Evolutionary conservation across 2,797 vertebrate genomes (phyloP).

Genomic region (Morelia viridis): DNA sequence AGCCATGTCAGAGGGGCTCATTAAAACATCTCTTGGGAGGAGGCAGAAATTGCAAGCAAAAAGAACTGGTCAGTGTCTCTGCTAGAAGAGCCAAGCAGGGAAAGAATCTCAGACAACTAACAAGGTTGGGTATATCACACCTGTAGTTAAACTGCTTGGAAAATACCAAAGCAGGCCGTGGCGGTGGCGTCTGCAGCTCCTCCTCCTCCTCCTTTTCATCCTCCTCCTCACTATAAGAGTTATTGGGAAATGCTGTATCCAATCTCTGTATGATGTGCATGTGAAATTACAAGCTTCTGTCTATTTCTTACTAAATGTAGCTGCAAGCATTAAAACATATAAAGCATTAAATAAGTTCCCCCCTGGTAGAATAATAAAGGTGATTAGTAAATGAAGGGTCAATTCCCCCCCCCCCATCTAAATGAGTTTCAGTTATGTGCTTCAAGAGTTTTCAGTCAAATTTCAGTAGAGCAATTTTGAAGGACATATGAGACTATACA

Average conservation of each 20-base stretch:
- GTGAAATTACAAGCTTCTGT: conserved; percentile 87
- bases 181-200: not conserved
- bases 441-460: not conserved
- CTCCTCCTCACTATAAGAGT: conserved; percentile 79
- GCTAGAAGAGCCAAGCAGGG: conserved; percentile 72
- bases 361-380: conserved; percentile 70
- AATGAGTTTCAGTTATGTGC: not conserved
- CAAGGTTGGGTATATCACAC: conserved; percentile 82
- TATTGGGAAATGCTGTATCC: conserved; percentile 76
- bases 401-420: conserved; percentile 29
- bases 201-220: conserved; percentile 4
- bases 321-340: conserved; percentile 84
- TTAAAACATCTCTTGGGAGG: conserved; percentile 90
- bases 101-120: conserved; percentile 76
- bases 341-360: conserved; percentile 82
- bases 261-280: conserved; percentile 90
- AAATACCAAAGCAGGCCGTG: conserved; percentile 60
- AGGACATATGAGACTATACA: not conserved
- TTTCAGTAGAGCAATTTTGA: not conserved
- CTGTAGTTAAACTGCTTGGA: conserved; percentile 85
- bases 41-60: conserved; percentile 91
- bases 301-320: conserved; percentile 83
- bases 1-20: conserved; percentile 95
- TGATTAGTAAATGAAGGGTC: conserved; percentile 69
- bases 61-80: conserved; percentile 85